Conservation (phyloP, 2,888 invertebrate species). For the Parnassius smintheus region DNA sequence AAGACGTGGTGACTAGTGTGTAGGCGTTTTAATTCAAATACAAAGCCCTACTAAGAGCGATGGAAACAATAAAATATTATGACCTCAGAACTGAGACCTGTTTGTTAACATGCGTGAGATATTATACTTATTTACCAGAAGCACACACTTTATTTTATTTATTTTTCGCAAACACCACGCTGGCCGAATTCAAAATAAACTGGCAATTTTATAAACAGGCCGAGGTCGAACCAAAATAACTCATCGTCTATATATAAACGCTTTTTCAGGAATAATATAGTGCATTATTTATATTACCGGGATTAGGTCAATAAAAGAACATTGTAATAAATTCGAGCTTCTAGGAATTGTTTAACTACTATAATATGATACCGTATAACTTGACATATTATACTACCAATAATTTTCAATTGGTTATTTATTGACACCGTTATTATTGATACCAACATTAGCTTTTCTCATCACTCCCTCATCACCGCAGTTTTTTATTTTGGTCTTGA, state of each 20-base stretch:
- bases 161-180: conserved; percentile 56
- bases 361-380: no score
- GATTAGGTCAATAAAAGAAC: conserved; percentile 3
- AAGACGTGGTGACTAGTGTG: conserved; percentile 25
- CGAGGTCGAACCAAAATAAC: conserved; percentile 60
- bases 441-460: no score
- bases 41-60: conserved; percentile 46
- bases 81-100: conserved; percentile 32
- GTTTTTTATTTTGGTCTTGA: no score
- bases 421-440: no score
- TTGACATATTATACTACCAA: no score
- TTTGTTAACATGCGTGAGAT: conserved; percentile 32
- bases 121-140: conserved; percentile 31
- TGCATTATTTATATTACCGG: conserved; percentile 9
- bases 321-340: no score
- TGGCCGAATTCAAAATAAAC: conserved; percentile 66
- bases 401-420: no score
- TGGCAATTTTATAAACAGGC: conserved; percentile 58
- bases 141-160: conserved; percentile 42
- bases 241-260: conserved; percentile 40
- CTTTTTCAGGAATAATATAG: conserved; percentile 27
- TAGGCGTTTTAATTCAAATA: conserved; percentile 40
- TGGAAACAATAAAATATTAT: conserved; percentile 40
- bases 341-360: no score
- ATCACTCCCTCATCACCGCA: no score